Percentiles rank a stretch among this genome's conserved stretches.
phyloP scores from a whole-genome alignment of 2,113 vertebrate species.

The Glaucomys volans region DNA sequence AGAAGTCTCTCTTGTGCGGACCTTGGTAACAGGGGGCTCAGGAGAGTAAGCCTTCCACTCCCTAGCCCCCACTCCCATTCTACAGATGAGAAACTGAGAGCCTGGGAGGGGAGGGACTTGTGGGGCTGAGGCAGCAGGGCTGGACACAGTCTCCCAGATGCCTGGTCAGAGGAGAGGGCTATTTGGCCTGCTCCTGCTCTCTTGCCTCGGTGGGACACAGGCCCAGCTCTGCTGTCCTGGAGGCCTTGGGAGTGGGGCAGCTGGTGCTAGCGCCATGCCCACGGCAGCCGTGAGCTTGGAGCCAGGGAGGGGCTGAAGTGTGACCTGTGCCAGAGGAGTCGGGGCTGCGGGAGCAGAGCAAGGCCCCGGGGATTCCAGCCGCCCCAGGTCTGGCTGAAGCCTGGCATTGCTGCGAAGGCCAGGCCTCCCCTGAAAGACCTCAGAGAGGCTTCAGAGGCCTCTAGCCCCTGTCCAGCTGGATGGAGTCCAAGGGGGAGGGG shows the following conservation, averaged over 20 bases:
- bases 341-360: not conserved
- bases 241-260: not conserved
- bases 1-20: not conserved
- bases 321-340: not conserved
- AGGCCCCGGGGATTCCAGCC: not conserved
- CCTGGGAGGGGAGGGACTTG: no score
- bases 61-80: not conserved
- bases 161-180: not conserved
- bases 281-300: not conserved
- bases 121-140: no score
- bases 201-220: not conserved
- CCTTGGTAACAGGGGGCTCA: not conserved
- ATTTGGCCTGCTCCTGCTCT: not conserved
- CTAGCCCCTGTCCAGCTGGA: not conserved
- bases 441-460: not conserved
- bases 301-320: not conserved
- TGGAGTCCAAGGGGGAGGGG: not conserved
- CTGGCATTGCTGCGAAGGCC: not conserved
- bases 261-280: not conserved
- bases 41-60: not conserved
- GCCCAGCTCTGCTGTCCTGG: not conserved
- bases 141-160: not conserved
- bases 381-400: not conserved
- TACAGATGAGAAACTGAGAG: not conserved
- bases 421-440: not conserved